Conservation (phyloP, 64 coral and sea anemone genomes). For the Orbicella faveolata region DNA sequence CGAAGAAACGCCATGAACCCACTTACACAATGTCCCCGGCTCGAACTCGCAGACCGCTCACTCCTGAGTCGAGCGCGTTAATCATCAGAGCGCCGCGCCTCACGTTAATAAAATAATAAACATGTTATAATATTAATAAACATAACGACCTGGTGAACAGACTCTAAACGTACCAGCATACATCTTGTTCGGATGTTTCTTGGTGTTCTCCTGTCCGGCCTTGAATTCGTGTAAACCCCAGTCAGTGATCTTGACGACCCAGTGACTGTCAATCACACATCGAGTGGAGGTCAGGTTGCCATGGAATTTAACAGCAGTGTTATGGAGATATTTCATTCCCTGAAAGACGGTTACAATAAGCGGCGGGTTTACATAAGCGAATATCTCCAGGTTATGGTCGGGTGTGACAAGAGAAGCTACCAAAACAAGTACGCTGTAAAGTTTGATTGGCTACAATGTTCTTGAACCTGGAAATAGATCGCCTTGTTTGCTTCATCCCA, state of each 20-base stretch:
- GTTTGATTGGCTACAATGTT: background rate
- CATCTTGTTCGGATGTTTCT: constrained; percentile 55
- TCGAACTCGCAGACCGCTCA: too few species aligned
- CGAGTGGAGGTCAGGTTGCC: constrained; percentile 74
- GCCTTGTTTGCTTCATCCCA: too few species aligned
- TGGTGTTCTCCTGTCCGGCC: constrained; percentile 77
- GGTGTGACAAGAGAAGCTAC: background rate
- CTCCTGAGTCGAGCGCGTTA: too few species aligned
- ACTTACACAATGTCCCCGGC: too few species aligned
- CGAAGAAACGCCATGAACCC: too few species aligned
- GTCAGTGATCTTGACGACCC: constrained; percentile 86
- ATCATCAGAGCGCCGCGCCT: too few species aligned
- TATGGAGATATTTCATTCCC: constrained; percentile 91
- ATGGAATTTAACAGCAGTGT: constrained; percentile 63
- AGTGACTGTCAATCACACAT: constrained; percentile 85
- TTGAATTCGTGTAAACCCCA: constrained; percentile 83
- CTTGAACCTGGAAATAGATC: background rate
- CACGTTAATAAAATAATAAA: too few species aligned
- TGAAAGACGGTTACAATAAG: background rate
- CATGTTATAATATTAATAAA: too few species aligned
- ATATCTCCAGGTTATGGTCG: background rate
- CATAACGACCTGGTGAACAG: too few species aligned
- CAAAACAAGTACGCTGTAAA: background rate
- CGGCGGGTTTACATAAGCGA: background rate
- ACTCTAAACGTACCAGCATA: constrained; percentile 6